These are phyloP conservation scores for Sapajus apella DNA, from an alignment of 2,113 vertebrate species.

Conservation along the genomic window DNA sequence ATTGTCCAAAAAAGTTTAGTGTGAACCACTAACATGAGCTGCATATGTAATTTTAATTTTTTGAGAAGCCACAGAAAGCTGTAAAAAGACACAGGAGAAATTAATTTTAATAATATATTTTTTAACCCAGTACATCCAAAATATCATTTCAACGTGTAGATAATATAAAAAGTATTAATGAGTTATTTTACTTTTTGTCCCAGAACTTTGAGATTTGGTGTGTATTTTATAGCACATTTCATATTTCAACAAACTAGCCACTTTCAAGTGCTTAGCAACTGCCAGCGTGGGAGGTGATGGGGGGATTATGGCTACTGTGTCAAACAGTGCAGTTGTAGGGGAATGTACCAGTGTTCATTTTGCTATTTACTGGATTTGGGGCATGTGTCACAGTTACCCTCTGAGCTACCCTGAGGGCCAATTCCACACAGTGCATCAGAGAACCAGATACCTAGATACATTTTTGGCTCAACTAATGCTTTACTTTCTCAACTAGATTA, in stretches of 20 bases:
- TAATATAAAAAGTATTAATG: neutral
- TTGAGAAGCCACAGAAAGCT: neutral
- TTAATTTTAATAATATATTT: neutral
- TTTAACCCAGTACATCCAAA: neutral
- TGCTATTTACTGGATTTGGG: neutral
- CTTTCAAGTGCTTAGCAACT: neutral
- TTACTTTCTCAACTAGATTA: neutral
- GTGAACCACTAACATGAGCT: neutral
- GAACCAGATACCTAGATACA: neutral
- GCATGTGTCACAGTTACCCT: neutral
- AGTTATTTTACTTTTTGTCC: neutral
- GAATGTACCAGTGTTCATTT: neutral
- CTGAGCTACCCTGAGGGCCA: neutral
- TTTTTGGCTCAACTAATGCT: neutral
- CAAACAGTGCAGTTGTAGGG: neutral
- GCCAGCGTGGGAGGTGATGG: accelerated
- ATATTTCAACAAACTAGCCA: neutral
- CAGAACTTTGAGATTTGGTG: neutral
- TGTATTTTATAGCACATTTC: neutral
- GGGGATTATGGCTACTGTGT: neutral
- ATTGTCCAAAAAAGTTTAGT: neutral
- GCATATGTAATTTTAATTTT: neutral
- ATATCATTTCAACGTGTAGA: neutral
- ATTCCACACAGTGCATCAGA: neutral
- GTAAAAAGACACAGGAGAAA: neutral